Evolutionary conservation across 2,888 invertebrate genomes (phyloP).

Genomic region (Pegoplata infirma): DNA sequence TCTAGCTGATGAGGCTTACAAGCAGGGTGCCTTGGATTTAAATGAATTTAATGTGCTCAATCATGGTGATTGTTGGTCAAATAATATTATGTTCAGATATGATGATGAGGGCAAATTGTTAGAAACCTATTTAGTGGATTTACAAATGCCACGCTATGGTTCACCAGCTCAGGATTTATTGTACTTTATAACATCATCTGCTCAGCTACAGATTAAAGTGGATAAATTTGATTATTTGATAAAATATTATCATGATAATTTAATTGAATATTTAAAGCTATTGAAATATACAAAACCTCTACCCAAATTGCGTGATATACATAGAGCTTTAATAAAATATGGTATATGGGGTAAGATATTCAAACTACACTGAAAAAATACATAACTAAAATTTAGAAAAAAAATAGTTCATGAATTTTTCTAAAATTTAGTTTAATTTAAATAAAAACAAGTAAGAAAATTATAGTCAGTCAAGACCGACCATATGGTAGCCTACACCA

Average conservation of each 20-base stretch:
- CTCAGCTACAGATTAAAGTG: conserved; percentile 62
- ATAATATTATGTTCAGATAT: conserved; percentile 72
- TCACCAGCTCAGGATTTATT: conserved; percentile 65
- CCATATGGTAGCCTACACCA: no score
- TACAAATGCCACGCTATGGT: conserved; percentile 69
- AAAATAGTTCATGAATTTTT: no score
- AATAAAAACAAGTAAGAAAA: no score
- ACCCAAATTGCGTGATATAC: conserved; percentile 69
- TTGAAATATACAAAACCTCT: conserved; percentile 67
- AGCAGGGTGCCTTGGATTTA: background rate
- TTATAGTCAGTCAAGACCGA: no score
- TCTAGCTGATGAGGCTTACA: background rate
- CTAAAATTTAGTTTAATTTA: no score
- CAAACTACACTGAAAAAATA: no score
- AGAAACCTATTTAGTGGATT: conserved; percentile 70
- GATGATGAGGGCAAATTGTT: conserved; percentile 62
- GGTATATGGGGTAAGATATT: conserved; percentile 68
- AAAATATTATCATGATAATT: conserved; percentile 65
- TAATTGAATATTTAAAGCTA: conserved; percentile 66
- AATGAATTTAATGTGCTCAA: conserved; percentile 69
- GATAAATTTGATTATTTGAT: conserved; percentile 67
- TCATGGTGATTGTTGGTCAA: conserved; percentile 74
- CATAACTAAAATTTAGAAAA: no score
- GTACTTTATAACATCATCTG: conserved; percentile 66
- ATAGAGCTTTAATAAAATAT: conserved; percentile 67